These are phyloP conservation scores for Cephus pygmeus DNA, from an alignment of 2,888 invertebrate genomes.

Conservation along the genomic window DNA sequence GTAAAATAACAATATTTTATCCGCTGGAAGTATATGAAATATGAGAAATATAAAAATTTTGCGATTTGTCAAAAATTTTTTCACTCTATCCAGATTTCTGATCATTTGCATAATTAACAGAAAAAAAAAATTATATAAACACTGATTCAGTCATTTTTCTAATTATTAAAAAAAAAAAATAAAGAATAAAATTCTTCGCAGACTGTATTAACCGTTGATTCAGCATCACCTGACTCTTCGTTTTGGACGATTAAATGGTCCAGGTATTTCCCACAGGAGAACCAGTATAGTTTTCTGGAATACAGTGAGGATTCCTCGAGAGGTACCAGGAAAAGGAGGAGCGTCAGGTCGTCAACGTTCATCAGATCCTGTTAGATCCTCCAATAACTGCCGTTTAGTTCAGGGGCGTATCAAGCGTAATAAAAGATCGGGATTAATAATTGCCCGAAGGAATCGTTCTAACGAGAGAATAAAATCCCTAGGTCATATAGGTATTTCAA, in stretches of 20 bases:
- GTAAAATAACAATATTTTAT: constrained; percentile 36
- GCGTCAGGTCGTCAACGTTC: background rate
- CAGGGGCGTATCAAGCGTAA: background rate
- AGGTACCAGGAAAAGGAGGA: background rate
- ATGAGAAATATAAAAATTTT: background rate
- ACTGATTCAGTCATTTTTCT: background rate
- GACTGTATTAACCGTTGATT: background rate
- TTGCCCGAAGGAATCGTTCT: background rate
- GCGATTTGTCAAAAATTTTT: background rate
- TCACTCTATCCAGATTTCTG: background rate
- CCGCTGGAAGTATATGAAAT: background rate
- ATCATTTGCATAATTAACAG: too few relatives aligned
- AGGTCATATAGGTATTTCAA: background rate
- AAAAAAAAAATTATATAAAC: background rate
- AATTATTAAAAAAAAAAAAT: background rate
- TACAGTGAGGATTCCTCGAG: background rate
- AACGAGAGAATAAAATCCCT: background rate
- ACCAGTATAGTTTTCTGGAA: background rate
- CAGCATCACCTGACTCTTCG: background rate
- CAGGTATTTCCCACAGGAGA: background rate
- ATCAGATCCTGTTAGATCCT: background rate
- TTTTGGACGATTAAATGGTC: background rate
- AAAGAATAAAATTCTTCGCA: background rate
- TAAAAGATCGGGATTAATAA: constrained; percentile 5
- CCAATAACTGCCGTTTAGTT: background rate